Percentiles rank a stretch among this genome's conserved stretches.
Conservation (phyloP, 2,888 invertebrate genomes). For the Ormia ochracea region DNA sequence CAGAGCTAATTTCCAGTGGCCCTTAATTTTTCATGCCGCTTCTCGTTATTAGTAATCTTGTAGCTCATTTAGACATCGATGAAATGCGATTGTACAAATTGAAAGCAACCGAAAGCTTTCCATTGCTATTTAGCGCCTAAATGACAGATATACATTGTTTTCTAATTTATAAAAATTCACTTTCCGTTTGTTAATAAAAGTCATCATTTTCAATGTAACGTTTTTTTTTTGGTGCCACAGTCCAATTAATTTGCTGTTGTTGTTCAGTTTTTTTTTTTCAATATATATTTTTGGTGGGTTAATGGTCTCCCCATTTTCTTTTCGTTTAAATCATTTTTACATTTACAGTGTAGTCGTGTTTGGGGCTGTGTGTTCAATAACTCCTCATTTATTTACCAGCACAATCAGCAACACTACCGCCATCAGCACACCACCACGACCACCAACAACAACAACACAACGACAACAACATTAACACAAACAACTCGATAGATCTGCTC, state of each 20-base stretch:
- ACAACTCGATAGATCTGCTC: constrained; percentile 23
- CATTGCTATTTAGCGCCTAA: background rate
- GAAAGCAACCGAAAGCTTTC: background rate
- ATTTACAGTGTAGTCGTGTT: too few relatives aligned
- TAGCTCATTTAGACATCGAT: background rate
- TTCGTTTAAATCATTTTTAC: background rate
- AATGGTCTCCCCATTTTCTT: constrained; percentile 20
- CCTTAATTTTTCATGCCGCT: too few relatives aligned
- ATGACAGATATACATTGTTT: background rate
- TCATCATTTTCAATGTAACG: constrained; percentile 1
- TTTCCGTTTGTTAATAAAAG: constrained; percentile 5
- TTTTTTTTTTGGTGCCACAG: constrained; percentile 24
- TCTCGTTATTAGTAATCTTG: too few relatives aligned
- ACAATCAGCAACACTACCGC: constrained; percentile 16
- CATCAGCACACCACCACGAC: background rate
- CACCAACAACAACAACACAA: background rate
- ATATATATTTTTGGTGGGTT: constrained; percentile 23
- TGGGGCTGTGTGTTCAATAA: background rate
- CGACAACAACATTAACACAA: background rate
- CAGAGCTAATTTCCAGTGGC: too few relatives aligned
- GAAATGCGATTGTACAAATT: background rate
- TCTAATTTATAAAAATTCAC: constrained; percentile 44
- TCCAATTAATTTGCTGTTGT: background rate
- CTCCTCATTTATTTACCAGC: constrained; percentile 21
- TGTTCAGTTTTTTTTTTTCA: background rate